phyloP scores from a whole-genome alignment of 1,140 invertebrate species.

The Drosophila nikananu region DNA sequence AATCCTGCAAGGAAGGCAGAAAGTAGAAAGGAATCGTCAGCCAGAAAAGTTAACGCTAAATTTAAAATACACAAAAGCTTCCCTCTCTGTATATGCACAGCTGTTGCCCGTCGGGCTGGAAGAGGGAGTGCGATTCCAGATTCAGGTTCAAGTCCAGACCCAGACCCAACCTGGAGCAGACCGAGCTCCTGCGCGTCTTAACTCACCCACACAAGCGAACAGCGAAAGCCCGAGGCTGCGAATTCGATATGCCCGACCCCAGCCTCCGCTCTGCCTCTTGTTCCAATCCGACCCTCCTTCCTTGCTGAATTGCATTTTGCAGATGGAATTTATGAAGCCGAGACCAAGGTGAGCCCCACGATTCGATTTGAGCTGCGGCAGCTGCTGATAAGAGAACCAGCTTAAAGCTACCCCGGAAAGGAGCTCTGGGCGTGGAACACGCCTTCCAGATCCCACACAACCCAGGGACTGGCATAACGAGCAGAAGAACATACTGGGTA shows the following conservation, averaged over 20 bases:
- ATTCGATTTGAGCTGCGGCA: conserved; percentile 30
- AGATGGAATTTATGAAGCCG: conserved; percentile 67
- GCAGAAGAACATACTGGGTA: conserved; percentile 7
- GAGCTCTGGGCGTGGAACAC: neutral
- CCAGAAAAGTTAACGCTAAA: conserved; percentile 70
- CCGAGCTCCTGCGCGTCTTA: conserved; percentile 5
- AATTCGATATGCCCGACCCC: conserved; percentile 55
- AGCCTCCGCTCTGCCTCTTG: neutral
- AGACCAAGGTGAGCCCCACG: conserved; percentile 37
- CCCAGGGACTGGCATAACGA: neutral
- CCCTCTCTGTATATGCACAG: conserved; percentile 60
- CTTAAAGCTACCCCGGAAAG: conserved; percentile 11
- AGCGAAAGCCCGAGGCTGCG: conserved; percentile 31
- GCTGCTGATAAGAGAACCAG: conserved; percentile 47
- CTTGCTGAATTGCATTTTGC: conserved; percentile 73
- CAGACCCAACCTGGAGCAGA: conserved; percentile 12
- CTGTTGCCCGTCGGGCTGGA: conserved; percentile 51
- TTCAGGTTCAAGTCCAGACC: conserved; percentile 9
- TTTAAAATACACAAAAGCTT: conserved; percentile 66
- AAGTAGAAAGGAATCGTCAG: conserved; percentile 14
- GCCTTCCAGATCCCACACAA: conserved; percentile 12
- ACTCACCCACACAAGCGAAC: conserved; percentile 50
- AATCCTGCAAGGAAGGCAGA: conserved; percentile 40
- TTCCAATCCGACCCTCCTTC: conserved; percentile 1
- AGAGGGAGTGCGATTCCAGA: conserved; percentile 4